These are phyloP conservation scores for Anneissia japonica DNA, from an alignment of 35 echinoderm and acorn worm genomes.

Conservation along the genomic window DNA sequence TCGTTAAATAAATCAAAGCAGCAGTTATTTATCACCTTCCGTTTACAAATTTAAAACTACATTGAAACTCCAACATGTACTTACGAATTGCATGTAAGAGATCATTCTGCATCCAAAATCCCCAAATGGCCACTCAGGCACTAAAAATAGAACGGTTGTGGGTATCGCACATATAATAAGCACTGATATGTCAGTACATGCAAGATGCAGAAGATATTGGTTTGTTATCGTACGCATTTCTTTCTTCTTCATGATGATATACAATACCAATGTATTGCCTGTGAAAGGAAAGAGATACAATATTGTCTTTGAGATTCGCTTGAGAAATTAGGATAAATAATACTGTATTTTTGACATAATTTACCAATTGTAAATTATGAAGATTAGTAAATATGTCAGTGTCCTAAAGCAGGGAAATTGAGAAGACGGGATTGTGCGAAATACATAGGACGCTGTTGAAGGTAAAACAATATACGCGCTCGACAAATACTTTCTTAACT, in stretches of 20 bases:
- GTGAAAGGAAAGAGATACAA: not conserved
- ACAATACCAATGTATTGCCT: not conserved
- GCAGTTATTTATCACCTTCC: too few relatives aligned
- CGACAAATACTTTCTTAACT: too few relatives aligned
- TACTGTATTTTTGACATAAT: too few relatives aligned
- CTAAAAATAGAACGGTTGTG: not conserved
- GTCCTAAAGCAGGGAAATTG: too few relatives aligned
- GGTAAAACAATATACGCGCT: too few relatives aligned
- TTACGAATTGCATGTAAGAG: constrained; percentile 6
- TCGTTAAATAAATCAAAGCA: too few relatives aligned
- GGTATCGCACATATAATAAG: not conserved
- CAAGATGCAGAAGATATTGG: not conserved
- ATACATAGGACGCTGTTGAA: too few relatives aligned
- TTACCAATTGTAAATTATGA: too few relatives aligned
- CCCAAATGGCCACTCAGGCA: not conserved
- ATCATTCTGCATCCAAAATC: constrained; percentile 2
- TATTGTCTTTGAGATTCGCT: not conserved
- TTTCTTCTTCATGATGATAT: not conserved
- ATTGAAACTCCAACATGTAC: too few relatives aligned
- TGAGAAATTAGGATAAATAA: not conserved
- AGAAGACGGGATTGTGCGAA: too few relatives aligned
- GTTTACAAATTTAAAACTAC: too few relatives aligned
- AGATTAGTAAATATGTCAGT: too few relatives aligned
- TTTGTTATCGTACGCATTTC: constrained; percentile 7
- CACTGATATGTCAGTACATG: not conserved